Conservation (phyloP, 2,797 vertebrate species). For the Anabacerthia variegaticeps region DNA sequence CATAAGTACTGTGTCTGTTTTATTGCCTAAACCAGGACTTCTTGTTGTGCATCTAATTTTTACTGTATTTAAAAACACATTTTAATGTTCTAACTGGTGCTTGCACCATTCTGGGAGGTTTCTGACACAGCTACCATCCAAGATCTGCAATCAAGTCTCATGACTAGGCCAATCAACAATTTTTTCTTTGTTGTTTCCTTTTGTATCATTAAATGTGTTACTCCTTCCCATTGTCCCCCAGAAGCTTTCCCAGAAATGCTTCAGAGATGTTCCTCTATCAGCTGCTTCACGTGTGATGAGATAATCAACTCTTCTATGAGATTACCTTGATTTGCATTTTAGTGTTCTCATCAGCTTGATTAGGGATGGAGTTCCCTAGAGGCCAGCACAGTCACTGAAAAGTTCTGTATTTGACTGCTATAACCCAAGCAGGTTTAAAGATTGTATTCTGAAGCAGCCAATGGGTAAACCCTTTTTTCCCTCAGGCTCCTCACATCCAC, state of each 20-base stretch:
- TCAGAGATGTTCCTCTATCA: not conserved
- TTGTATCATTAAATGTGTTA: not conserved
- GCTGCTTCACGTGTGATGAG: not conserved
- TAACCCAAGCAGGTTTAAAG: not conserved
- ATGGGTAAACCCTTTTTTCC: not conserved
- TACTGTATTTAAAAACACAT: not conserved
- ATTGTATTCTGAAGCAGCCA: not conserved
- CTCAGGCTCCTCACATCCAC: not conserved
- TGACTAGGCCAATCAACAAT: not conserved
- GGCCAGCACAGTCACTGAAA: not conserved
- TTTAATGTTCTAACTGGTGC: not conserved
- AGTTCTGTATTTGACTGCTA: not conserved
- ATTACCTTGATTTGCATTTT: constrained; percentile 30
- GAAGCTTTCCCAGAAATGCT: not conserved
- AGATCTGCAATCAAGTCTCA: not conserved
- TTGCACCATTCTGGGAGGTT: not conserved
- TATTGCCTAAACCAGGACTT: not conserved
- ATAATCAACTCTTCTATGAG: not conserved
- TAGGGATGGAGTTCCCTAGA: not conserved
- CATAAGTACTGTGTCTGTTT: not conserved
- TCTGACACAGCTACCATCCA: fast-evolving
- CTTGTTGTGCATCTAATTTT: not conserved
- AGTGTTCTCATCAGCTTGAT: constrained; percentile 18
- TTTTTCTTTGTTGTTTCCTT: not conserved
- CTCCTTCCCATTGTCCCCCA: not conserved